Percentiles rank a stretch among this genome's conserved stretches.
Evolutionary conservation across 2,888 invertebrate genomes (phyloP).

Genomic region (Apomyelois bistriatella): DNA sequence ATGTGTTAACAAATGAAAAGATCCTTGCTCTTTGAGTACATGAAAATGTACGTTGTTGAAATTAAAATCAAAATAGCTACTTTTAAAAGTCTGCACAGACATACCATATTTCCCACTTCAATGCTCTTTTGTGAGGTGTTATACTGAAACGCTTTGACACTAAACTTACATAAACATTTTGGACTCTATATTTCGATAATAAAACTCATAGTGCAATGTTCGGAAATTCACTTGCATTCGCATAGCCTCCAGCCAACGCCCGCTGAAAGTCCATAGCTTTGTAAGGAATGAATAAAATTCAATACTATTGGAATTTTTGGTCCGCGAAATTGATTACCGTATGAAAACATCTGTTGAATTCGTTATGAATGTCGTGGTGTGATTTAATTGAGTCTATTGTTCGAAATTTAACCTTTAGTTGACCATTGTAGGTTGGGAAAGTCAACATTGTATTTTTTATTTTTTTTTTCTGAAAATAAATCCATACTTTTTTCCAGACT

Average conservation of each 20-base stretch:
- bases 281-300: slow-evolving; percentile 1
- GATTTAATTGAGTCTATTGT: background rate
- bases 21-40: too few relatives aligned
- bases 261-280: slow-evolving; percentile 3
- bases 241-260: background rate
- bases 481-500: too few relatives aligned
- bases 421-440: too few relatives aligned
- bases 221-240: background rate
- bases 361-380: background rate
- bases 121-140: slow-evolving; percentile 9
- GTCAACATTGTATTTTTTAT: too few relatives aligned
- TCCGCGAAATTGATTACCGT: slow-evolving; percentile 8
- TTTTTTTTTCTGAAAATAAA: too few relatives aligned
- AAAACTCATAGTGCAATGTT: background rate
- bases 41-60: too few relatives aligned
- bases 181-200: background rate
- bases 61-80: background rate
- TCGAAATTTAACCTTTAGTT: background rate
- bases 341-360: slow-evolving; percentile 1
- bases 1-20: too few relatives aligned
- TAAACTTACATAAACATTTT: background rate
- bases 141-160: slow-evolving; percentile 3
- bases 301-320: slow-evolving; percentile 18
- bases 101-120: background rate
- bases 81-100: background rate